phyloP scores from a whole-genome alignment of 1,140 invertebrate species.

The Leptestheria dahalacensis region DNA sequence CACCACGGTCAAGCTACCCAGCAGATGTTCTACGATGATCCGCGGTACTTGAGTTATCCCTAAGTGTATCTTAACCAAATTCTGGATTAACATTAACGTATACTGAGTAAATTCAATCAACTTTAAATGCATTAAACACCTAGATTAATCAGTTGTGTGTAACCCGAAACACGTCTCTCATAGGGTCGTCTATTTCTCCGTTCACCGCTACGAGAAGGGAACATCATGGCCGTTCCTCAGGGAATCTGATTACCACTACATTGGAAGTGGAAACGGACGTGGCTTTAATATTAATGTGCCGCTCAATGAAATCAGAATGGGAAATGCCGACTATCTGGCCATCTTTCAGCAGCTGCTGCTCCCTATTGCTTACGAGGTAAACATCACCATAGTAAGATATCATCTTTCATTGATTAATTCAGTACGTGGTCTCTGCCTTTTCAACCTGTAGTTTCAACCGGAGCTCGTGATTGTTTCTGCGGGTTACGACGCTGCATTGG shows the following conservation, averaged over 20 bases:
- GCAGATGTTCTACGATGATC: constrained; percentile 83
- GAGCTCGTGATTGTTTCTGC: constrained; percentile 64
- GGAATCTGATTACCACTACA: constrained; percentile 73
- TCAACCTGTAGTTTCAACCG: constrained; percentile 48
- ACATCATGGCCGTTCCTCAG: constrained; percentile 81
- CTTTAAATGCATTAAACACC: too few species aligned
- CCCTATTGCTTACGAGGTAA: constrained; percentile 77
- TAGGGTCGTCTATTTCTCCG: constrained; percentile 91
- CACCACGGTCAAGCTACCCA: constrained; percentile 94
- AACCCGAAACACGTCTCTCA: not conserved
- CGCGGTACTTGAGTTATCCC: constrained; percentile 41
- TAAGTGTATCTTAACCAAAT: too few species aligned
- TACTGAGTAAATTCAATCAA: too few species aligned
- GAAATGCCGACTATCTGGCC: constrained; percentile 74
- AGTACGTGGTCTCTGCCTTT: constrained; percentile 54
- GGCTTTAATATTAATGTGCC: constrained; percentile 91
- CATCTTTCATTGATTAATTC: constrained; percentile 23
- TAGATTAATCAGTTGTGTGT: not conserved
- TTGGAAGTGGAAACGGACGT: constrained; percentile 52
- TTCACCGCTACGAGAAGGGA: constrained; percentile 90
- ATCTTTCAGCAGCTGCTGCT: constrained; percentile 78
- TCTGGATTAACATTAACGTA: too few species aligned
- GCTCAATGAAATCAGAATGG: constrained; percentile 66
- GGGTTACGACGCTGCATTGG: constrained; percentile 66
- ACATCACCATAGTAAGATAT: constrained; percentile 3